phyloP scores from a whole-genome alignment of 2,797 vertebrate genomes.

The Pangasius djambal region DNA sequence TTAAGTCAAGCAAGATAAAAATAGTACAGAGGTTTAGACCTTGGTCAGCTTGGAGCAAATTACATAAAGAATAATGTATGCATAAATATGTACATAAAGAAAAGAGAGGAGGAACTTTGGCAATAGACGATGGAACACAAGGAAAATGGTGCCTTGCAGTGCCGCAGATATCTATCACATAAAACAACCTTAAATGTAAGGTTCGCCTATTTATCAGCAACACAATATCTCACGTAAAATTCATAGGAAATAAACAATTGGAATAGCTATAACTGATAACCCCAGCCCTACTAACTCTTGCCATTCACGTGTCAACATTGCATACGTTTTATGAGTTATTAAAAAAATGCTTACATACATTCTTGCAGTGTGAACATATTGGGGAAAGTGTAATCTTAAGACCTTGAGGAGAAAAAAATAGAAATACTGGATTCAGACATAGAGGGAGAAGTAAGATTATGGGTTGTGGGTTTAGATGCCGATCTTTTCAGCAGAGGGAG shows the following conservation, averaged over 20 bases:
- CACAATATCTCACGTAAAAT: not conserved
- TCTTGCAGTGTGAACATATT: not conserved
- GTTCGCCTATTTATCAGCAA: not conserved
- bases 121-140: not conserved
- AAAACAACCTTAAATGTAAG: conserved; percentile 14
- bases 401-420: conserved; percentile 14
- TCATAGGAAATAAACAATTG: not conserved
- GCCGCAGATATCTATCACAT: conserved; percentile 8
- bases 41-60: not conserved
- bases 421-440: conserved; percentile 13
- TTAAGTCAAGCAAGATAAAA: not conserved
- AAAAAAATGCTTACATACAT: conserved; percentile 6
- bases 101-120: not conserved
- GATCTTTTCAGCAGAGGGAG: conserved; percentile 46
- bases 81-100: not conserved
- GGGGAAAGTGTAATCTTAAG: not conserved
- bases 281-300: too few species aligned
- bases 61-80: not conserved
- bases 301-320: not conserved
- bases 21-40: not conserved
- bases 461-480: conserved; percentile 35
- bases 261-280: not conserved
- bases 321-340: not conserved
- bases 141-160: not conserved
- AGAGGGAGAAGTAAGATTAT: conserved; percentile 27